These are phyloP conservation scores for Epirrita christyi DNA, from an alignment of 2,888 invertebrate species.

Conservation along the genomic window DNA sequence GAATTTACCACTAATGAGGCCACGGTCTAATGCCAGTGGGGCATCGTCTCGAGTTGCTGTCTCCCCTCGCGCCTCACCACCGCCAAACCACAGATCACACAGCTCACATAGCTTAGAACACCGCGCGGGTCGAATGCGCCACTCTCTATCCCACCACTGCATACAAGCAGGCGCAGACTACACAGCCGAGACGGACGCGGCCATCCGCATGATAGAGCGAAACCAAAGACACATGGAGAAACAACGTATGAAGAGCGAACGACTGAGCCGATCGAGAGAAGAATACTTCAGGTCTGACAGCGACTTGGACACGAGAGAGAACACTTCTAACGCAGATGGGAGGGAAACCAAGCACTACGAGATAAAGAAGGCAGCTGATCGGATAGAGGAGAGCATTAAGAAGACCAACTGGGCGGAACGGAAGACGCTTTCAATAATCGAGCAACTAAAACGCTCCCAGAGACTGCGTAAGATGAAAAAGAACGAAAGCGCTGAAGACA, in stretches of 20 bases:
- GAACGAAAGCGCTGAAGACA: conserved; percentile 76
- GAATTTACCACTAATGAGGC: conserved; percentile 76
- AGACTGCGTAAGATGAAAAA: conserved; percentile 71
- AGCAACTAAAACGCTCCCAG: conserved; percentile 76
- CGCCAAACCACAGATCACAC: conserved; percentile 64
- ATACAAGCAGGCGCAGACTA: conserved; percentile 79
- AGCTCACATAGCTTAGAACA: conserved; percentile 79
- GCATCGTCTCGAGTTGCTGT: conserved; percentile 81
- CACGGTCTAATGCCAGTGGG: conserved; percentile 83
- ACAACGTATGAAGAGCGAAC: conserved; percentile 77
- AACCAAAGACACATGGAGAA: conserved; percentile 86
- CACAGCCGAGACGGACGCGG: conserved; percentile 85
- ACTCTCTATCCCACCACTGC: conserved; percentile 78
- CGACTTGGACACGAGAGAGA: conserved; percentile 65
- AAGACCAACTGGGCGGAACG: conserved; percentile 81
- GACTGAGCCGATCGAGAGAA: conserved; percentile 69
- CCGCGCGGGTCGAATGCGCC: conserved; percentile 69
- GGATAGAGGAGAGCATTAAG: conserved; percentile 78
- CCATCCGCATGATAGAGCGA: conserved; percentile 83
- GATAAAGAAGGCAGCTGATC: conserved; percentile 70
- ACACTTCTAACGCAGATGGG: conserved; percentile 46
- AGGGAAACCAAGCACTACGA: conserved; percentile 62
- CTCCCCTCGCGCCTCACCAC: conserved; percentile 65
- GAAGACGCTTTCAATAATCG: conserved; percentile 77
- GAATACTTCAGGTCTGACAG: conserved; percentile 75